A percentile compares a stretch with the other conserved stretches of the same genome.
Evolutionary conservation across 92 coral and sea anemone species (phyloP).

Genomic region (Actinostola sp.): DNA sequence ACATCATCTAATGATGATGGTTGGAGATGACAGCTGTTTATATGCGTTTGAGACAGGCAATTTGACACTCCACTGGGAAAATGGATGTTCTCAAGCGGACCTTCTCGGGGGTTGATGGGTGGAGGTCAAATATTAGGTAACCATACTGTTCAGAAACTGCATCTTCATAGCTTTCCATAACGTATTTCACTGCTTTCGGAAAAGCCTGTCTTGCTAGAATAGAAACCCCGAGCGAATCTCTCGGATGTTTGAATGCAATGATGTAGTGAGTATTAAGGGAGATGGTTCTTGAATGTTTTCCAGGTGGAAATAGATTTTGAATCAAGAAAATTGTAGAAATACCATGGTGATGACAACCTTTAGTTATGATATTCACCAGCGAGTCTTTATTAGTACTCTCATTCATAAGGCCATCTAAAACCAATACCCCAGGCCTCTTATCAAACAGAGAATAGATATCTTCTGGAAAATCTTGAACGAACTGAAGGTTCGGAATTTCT

Average conservation of each 20-base stretch:
- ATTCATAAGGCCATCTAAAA: conserved; percentile 19
- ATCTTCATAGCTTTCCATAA: conserved; percentile 29
- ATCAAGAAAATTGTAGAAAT: conserved; percentile 29
- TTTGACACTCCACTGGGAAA: conserved; percentile 9
- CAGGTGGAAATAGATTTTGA: conserved; percentile 49
- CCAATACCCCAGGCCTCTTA: not conserved
- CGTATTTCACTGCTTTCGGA: conserved; percentile 19
- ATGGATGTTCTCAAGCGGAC: not conserved
- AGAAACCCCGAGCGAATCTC: conserved; percentile 38
- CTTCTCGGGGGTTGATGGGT: conserved; percentile 16
- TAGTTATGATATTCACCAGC: conserved; percentile 8
- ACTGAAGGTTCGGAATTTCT: conserved; percentile 19
- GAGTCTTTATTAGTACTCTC: conserved; percentile 13
- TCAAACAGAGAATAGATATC: conserved; percentile 2
- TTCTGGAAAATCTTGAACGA: conserved; percentile 15
- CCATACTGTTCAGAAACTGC: conserved; percentile 26
- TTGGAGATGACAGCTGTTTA: too few relatives aligned
- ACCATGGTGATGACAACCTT: conserved; percentile 27
- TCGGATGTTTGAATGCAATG: conserved; percentile 35
- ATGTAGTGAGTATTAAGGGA: conserved; percentile 42
- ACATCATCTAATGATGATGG: too few relatives aligned
- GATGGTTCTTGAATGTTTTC: conserved; percentile 49
- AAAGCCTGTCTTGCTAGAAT: conserved; percentile 42
- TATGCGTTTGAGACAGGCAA: conserved; percentile 6
- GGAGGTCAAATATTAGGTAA: conserved; percentile 27